Percentiles rank a stretch among this genome's conserved stretches.
phyloP scores from a whole-genome alignment of 35 echinoderm and acorn worm species.

The Heliocidaris tuberculata region DNA sequence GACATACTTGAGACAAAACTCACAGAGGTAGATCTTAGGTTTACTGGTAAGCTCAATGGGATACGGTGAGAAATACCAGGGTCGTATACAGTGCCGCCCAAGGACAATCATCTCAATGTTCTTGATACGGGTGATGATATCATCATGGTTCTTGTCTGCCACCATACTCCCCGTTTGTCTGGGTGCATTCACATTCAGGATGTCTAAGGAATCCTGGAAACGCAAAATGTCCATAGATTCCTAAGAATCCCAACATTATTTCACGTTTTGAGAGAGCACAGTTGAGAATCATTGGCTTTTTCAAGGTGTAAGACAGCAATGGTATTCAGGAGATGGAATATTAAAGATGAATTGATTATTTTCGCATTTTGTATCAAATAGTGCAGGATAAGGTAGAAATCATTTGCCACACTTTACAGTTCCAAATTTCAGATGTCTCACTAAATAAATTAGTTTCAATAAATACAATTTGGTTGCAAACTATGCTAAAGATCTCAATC shows the following conservation, averaged over 20 bases:
- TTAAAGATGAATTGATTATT: too few relatives aligned
- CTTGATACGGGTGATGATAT: slow-evolving; percentile 92
- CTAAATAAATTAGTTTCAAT: too few relatives aligned
- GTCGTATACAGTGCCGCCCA: slow-evolving; percentile 86
- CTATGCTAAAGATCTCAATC: too few relatives aligned
- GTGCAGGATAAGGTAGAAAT: too few relatives aligned
- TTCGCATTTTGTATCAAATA: too few relatives aligned
- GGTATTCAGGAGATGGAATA: not conserved
- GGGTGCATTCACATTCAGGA: slow-evolving; percentile 50
- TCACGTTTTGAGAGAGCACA: not conserved
- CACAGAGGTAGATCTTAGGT: slow-evolving; percentile 91
- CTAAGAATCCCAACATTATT: not conserved
- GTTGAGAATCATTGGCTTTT: not conserved
- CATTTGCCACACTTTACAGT: too few relatives aligned
- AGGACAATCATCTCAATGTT: slow-evolving; percentile 93
- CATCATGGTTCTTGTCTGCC: slow-evolving; percentile 91
- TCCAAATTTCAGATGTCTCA: too few relatives aligned
- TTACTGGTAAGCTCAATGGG: slow-evolving; percentile 80
- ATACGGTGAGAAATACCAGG: slow-evolving; percentile 94
- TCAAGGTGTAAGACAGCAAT: not conserved
- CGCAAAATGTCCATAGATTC: slow-evolving; percentile 7
- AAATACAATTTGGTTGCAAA: too few relatives aligned
- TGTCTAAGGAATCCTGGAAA: slow-evolving; percentile 34
- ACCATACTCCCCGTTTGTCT: slow-evolving; percentile 91
- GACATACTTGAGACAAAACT: slow-evolving; percentile 97